A percentile compares a stretch with the other conserved stretches of the same genome.
These are phyloP conservation scores for Thymallus thymallus DNA, from an alignment of 2,113 vertebrate species.

Conservation along the genomic window DNA sequence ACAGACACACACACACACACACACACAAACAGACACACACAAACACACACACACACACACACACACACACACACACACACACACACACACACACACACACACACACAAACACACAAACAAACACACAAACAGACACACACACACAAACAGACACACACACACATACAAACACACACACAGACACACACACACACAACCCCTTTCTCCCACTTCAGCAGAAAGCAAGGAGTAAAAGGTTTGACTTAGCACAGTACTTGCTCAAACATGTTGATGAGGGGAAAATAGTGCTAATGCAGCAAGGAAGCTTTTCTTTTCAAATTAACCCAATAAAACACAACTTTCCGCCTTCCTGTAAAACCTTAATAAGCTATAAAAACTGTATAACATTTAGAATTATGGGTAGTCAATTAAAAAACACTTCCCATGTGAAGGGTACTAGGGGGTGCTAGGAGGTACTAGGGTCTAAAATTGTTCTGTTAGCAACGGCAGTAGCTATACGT, in stretches of 20 bases:
- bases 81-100: constrained; percentile 7
- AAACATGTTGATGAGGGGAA: constrained; percentile 70
- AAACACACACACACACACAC: constrained; percentile 8
- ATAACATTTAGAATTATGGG: constrained; percentile 32
- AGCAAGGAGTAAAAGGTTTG: constrained; percentile 53
- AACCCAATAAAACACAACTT: constrained; percentile 71
- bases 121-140: too few relatives aligned
- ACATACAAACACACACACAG: constrained; percentile 4
- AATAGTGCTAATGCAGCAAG: constrained; percentile 74
- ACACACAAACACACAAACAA: too few relatives aligned
- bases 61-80: constrained; percentile 6
- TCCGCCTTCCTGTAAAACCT: constrained; percentile 48
- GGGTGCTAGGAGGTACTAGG: too few relatives aligned
- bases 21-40: constrained; percentile 8
- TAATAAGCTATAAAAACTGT: constrained; percentile 37
- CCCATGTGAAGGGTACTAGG: constrained; percentile 1
- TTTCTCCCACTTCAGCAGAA: constrained; percentile 62
- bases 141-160: constrained; percentile 11
- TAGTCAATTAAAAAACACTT: constrained; percentile 39
- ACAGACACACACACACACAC: constrained; percentile 8
- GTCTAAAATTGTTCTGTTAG: constrained; percentile 6
- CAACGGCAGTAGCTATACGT: neutral
- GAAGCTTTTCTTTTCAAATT: constrained; percentile 73
- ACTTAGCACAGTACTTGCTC: constrained; percentile 47
- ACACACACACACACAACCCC: constrained; percentile 16